phyloP scores from a whole-genome alignment of 2,888 invertebrate genomes.

The Copidosoma aretas region DNA sequence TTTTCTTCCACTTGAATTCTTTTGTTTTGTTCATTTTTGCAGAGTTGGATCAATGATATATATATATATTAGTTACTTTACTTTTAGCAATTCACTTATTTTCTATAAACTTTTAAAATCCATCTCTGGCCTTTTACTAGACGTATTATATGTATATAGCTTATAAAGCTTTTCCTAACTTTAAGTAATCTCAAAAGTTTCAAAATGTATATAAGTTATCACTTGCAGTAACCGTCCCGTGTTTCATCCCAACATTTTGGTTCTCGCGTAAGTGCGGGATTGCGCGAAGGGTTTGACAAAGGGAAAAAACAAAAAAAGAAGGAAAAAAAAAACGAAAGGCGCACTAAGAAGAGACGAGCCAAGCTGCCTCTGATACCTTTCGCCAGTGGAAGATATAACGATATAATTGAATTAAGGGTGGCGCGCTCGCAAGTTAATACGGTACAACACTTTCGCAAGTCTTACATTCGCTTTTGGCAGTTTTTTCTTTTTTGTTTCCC shows the following conservation, averaged over 20 bases:
- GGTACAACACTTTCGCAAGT: conserved; percentile 37
- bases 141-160: conserved; percentile 42
- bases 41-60: conserved; percentile 12
- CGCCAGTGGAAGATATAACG: conserved; percentile 34
- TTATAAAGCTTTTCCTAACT: conserved; percentile 37
- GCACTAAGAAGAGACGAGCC: conserved; percentile 22
- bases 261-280: conserved; percentile 43
- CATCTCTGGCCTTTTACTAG: conserved; percentile 42
- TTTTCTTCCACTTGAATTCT: conserved; percentile 25
- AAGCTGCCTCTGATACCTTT: conserved; percentile 12
- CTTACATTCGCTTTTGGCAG: conserved; percentile 40
- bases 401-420: conserved; percentile 25
- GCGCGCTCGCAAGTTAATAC: conserved; percentile 6
- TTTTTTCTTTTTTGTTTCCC: conserved; percentile 10
- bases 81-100: background rate
- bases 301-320: conserved; percentile 17
- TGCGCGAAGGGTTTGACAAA: conserved; percentile 30
- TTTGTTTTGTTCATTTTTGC: conserved; percentile 23
- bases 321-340: conserved; percentile 6
- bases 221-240: conserved; percentile 36
- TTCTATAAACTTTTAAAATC: conserved; percentile 37
- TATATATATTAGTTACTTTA: conserved; percentile 22
- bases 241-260: conserved; percentile 33
- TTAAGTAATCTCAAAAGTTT: conserved; percentile 53
- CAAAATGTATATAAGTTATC: conserved; percentile 42